Conservation (phyloP, 2,797 vertebrate genomes). For the Hirundo rustica region DNA sequence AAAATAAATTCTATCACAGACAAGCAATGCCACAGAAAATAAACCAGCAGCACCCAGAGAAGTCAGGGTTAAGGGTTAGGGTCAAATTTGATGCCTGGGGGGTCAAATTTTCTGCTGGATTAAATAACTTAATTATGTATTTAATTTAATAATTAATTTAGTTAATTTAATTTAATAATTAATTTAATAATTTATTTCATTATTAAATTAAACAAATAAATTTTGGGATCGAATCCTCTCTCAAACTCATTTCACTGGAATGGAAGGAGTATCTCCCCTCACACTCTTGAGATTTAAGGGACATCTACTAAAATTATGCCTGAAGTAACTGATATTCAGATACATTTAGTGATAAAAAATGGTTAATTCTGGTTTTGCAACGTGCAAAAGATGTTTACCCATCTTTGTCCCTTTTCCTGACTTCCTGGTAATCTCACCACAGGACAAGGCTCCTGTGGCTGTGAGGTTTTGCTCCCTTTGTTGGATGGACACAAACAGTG, state of each 20-base stretch:
- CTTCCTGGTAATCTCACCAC: rapidly evolving
- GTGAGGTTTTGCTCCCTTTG: no score
- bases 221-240: neutral
- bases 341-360: neutral
- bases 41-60: neutral
- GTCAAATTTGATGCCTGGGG: neutral
- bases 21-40: rapidly evolving
- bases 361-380: neutral
- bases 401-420: neutral
- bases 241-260: neutral
- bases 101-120: neutral
- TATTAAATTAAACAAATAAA: no score
- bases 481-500: neutral
- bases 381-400: neutral
- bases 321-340: neutral
- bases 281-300: neutral
- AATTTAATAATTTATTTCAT: no score
- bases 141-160: no score
- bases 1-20: no score
- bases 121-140: no score
- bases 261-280: neutral
- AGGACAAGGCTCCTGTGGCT: neutral
- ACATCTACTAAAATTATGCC: neutral
- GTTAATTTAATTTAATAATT: no score
- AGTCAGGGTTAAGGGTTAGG: no score